Base-by-base conservation (phyloP, 2,888 invertebrate genomes). In the Mythimna lalbum region DNA sequence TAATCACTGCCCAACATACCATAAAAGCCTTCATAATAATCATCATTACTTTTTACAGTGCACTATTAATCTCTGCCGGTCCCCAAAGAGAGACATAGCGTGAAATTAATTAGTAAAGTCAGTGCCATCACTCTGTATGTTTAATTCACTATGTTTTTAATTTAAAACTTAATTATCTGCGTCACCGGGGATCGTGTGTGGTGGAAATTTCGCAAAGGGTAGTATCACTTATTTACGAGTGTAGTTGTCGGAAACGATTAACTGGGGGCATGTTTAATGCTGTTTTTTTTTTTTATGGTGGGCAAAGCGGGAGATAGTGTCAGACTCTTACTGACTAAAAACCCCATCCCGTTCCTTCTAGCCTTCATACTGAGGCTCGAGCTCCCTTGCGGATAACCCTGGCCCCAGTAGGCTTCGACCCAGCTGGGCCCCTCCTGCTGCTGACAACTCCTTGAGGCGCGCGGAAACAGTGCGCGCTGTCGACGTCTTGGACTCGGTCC, bases 141-240 rank as follows among this genome's bases (percentile, higher is more conserved):
- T 73, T 86, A 80, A 87, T 82, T 86, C 84, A 88, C 77, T 67
- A 64, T 63, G 75, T 85, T 86, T 88, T 88, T 88, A 88, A 88
- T 88, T 87, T 86, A 80, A 85, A 84, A 83, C 79, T 86, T 86
- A 83, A 87, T 87, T 83, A 86, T 63, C 64, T 7, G 43, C 52
- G 33, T 57, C 82, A 0, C 78, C n/a, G 14, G 78, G 78, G 73
- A 68, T 4, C n/a, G 47, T 21, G 62, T 47, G 62, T 49, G 71
- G 60, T 69, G 72, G 65, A 67, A 71, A 56, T 78, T 76, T 50
- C 64, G 65, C 36, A 67, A 39, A 63, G 70, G 55, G 69, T 65
- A 64, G 57, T 55, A 55, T 81, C 5, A 65, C 60, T 77, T 78
- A 81, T 81, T 76, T 50, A 43, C 43, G 43, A 43, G 43, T 43